A percentile compares a stretch with the other conserved stretches of the same genome.
These are phyloP conservation scores for Arenicola marina DNA, from an alignment of 2,888 invertebrate species.

Conservation along the genomic window DNA sequence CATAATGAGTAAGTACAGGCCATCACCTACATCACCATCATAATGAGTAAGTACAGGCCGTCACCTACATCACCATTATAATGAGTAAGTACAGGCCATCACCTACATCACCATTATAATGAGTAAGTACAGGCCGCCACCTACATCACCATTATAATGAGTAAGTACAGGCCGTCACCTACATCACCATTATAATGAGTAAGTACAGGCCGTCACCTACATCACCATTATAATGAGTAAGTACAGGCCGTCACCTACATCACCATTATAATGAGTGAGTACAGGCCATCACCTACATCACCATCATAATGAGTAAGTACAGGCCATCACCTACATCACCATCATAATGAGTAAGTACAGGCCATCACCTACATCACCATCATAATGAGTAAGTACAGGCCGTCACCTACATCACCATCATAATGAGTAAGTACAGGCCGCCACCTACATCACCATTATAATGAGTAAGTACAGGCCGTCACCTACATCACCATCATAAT, in stretches of 20 bases:
- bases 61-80: no score
- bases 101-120: slow-evolving; percentile 21
- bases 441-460: no score
- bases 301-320: no score
- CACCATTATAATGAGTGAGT: slow-evolving; percentile 18
- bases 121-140: slow-evolving; percentile 10
- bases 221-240: no score
- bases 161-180: slow-evolving; percentile 21
- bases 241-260: slow-evolving; percentile 23
- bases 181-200: slow-evolving; percentile 22
- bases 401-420: slow-evolving; percentile 18
- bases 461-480: slow-evolving; percentile 21
- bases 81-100: slow-evolving; percentile 21
- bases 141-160: no score
- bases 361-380: no score
- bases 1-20: no score
- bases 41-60: slow-evolving; percentile 12
- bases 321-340: slow-evolving; percentile 20
- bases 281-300: no score
- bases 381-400: no score
- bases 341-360: slow-evolving; percentile 15
- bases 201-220: neutral
- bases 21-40: slow-evolving; percentile 18
- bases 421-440: slow-evolving; percentile 12
- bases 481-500: slow-evolving; percentile 21